These are phyloP conservation scores for Chiroxiphia lanceolata DNA, from an alignment of 2,797 vertebrate species.

Conservation along the genomic window DNA sequence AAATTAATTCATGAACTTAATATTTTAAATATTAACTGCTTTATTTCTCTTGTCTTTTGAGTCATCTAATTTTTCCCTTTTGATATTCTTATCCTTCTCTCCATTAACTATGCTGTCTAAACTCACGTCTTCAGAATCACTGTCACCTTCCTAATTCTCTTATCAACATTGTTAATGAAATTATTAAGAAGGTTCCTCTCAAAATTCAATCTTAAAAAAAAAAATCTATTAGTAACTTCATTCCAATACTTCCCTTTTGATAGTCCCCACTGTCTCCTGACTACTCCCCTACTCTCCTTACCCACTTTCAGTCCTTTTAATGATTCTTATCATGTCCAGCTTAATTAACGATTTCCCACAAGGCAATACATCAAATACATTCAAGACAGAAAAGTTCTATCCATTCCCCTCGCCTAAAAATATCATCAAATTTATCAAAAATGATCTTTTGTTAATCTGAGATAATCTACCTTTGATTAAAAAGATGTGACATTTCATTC, in stretches of 20 bases:
- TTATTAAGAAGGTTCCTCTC: conserved; percentile 12
- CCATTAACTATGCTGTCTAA: conserved; percentile 8
- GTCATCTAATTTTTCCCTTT: neutral
- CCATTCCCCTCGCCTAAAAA: conserved; percentile 41
- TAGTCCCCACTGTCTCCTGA: neutral
- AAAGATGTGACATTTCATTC: conserved; percentile 29
- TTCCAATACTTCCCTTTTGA: neutral
- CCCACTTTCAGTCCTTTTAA: neutral
- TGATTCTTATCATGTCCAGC: neutral
- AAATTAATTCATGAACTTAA: neutral
- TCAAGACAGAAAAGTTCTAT: conserved; percentile 6
- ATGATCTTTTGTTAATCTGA: conserved; percentile 33
- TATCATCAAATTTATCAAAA: conserved; percentile 46
- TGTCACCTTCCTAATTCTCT: conserved; percentile 6
- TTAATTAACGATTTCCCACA: conserved; percentile 49
- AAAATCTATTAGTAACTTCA: neutral
- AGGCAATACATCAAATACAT: conserved; percentile 45
- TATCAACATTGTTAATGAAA: conserved; percentile 21
- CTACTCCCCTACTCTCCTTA: neutral
- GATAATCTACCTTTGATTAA: conserved; percentile 55
- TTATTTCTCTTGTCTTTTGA: conserved; percentile 1
- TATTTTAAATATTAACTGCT: conserved; percentile 24
- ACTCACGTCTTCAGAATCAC: neutral
- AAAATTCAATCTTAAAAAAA: neutral
- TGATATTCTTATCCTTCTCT: neutral